Base-by-base conservation (phyloP, 2,888 invertebrate species). In the Mactromeris polynyma region DNA sequence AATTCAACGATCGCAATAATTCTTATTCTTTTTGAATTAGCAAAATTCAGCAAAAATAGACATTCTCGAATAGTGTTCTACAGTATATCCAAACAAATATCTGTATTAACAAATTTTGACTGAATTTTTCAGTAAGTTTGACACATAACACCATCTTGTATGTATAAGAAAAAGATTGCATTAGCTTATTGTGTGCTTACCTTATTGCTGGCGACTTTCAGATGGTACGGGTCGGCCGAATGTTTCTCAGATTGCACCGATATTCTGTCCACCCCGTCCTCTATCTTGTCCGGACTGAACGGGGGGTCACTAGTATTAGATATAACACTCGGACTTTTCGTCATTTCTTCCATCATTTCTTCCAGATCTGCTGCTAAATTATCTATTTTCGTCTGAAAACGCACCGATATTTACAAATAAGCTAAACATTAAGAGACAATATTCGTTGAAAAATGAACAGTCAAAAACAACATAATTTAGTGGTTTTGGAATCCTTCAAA, bases 311-410 rank as follows among this genome's bases (percentile, higher is more conserved):
- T 98, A 97, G 98, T 98, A 97, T 98, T 98, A 91, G 99, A 99
- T 97, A 98, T 98, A 97, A 98, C 98, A 93, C 99, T 99, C 81
- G 99, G 98, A 87, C 99, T 98, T 97, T 99, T 98, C 93, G 98
- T 98, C 96, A 98, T 97, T 33, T 94, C 90, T 51, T 93, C 93
- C 14, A 94, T 81, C 42, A 92, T 91, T 38, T 94, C 94, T 26
- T 93, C 89, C 14, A 93, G 82, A 31, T 93, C 92, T 51, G 78
- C 85, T 31, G 64, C 79, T 78, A 91, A 31, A 42, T 88, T 84
- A 40, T 90, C 90, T 19, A 85, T 90, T 73, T 90, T 88, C 11
- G 64, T 84, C 88, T 90, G 89, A 54, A 81, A 87, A 26, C 73
- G 73, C 73, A 73, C 26, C 2, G 2, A 73, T 33, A 14, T 36